Evolutionary conservation across 2,113 vertebrate genomes (phyloP).

Genomic region (Corythoichthys haematopterus): DNA sequence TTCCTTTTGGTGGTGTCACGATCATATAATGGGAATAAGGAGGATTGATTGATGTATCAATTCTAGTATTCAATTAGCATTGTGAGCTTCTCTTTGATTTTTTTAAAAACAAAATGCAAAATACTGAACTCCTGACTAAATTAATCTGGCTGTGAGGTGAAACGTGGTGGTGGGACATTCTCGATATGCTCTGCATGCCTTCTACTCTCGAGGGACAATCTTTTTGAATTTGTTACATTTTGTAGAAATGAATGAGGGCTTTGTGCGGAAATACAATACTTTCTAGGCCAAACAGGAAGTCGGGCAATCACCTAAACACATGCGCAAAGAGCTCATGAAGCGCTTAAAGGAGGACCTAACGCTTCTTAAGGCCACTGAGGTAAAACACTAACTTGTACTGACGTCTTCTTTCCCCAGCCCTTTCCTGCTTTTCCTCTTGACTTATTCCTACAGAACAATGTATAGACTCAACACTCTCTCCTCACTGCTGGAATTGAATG

Average conservation of each 20-base stretch:
- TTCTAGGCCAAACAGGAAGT: constrained; percentile 95
- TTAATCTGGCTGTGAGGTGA: constrained; percentile 10
- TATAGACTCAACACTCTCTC: neutral
- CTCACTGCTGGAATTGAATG: neutral
- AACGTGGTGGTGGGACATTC: constrained; percentile 43
- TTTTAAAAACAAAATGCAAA: neutral
- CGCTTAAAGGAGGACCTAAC: constrained; percentile 95
- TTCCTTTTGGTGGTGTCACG: constrained; percentile 29
- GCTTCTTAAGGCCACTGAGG: constrained; percentile 89
- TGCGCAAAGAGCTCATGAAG: constrained; percentile 98
- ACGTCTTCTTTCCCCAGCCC: constrained; percentile 1
- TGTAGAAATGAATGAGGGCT: constrained; percentile 62
- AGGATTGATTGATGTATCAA: neutral
- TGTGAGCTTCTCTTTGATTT: neutral
- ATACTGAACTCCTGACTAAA: constrained; percentile 10
- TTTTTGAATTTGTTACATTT: constrained; percentile 51
- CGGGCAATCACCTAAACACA: constrained; percentile 91
- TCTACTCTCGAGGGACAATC: constrained; percentile 21
- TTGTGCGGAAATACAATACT: constrained; percentile 49
- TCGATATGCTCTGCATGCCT: constrained; percentile 52
- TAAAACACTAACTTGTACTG: constrained; percentile 69
- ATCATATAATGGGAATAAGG: constrained; percentile 18
- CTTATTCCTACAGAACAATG: neutral
- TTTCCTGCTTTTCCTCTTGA: neutral
- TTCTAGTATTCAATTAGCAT: neutral